Conservation (phyloP, 1,140 invertebrate species). For the Stenopsyche tienmushanensis region DNA sequence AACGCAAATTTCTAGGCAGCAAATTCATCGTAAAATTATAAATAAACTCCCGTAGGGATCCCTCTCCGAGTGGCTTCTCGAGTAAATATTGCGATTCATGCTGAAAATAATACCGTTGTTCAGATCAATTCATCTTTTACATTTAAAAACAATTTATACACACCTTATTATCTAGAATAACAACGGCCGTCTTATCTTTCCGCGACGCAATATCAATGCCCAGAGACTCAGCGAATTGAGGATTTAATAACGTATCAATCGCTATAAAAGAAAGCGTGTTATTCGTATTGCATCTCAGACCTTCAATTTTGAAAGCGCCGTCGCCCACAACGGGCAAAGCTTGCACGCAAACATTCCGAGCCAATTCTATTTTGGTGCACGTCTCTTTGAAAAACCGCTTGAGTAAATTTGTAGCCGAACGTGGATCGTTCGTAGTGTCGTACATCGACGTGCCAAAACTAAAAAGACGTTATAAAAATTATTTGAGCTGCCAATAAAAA, state of each 20-base stretch:
- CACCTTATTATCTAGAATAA: slow-evolving; percentile 74
- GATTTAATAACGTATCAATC: slow-evolving; percentile 69
- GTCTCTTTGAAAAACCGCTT: slow-evolving; percentile 50
- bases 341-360: slow-evolving; percentile 46
- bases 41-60: slow-evolving; percentile 63
- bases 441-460: slow-evolving; percentile 56
- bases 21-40: slow-evolving; percentile 62
- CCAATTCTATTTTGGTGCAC: slow-evolving; percentile 52
- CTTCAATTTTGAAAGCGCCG: slow-evolving; percentile 38
- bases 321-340: slow-evolving; percentile 43
- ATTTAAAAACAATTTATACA: neutral
- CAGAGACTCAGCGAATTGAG: slow-evolving; percentile 71
- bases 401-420: slow-evolving; percentile 55
- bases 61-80: slow-evolving; percentile 58
- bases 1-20: slow-evolving; percentile 56
- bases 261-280: slow-evolving; percentile 67
- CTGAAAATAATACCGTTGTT: slow-evolving; percentile 51
- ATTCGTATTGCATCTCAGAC: slow-evolving; percentile 63
- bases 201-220: slow-evolving; percentile 65
- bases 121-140: too few species aligned
- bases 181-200: slow-evolving; percentile 65
- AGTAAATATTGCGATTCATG: slow-evolving; percentile 69
- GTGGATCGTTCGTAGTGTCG: slow-evolving; percentile 55
- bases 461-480: too few species aligned
- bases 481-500: slow-evolving; percentile 45